phyloP scores from a whole-genome alignment of 2,113 vertebrate genomes.

The Poicephalus meyeri region DNA sequence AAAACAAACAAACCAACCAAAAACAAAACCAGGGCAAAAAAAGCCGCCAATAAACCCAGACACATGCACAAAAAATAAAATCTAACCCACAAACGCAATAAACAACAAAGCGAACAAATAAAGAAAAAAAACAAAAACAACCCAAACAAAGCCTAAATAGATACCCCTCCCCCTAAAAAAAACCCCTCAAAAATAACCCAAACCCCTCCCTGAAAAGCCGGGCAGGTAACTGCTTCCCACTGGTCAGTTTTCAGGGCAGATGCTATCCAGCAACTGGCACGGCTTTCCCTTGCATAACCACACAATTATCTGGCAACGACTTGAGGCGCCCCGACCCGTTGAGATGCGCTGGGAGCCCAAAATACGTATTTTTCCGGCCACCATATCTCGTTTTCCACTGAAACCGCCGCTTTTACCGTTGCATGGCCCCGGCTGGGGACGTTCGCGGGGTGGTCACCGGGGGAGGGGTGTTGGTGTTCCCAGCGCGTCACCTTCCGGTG shows the following conservation, averaged over 20 bases:
- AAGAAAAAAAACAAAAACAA: neutral
- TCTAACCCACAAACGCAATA: neutral
- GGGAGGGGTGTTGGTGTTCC: neutral
- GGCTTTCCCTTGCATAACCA: neutral
- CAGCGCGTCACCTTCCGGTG: neutral
- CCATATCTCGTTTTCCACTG: neutral
- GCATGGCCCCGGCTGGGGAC: neutral
- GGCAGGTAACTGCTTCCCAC: neutral
- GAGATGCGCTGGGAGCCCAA: neutral
- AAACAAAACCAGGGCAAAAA: neutral
- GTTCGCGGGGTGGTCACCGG: neutral
- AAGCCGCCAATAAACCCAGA: neutral
- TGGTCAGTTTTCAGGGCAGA: neutral
- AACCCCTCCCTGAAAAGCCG: neutral
- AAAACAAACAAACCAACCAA: neutral
- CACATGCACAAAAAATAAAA: neutral
- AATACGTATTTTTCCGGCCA: neutral
- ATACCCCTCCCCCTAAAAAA: too few species aligned
- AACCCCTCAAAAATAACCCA: neutral
- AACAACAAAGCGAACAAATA: neutral
- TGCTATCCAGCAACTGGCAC: neutral
- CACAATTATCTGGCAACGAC: neutral
- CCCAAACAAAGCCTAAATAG: too few species aligned
- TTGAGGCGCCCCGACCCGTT: neutral
- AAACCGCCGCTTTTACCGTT: neutral